Percentiles rank a stretch among this genome's conserved stretches.
Conservation (phyloP, 2,888 invertebrate species). For the Malachius bipustulatus region DNA sequence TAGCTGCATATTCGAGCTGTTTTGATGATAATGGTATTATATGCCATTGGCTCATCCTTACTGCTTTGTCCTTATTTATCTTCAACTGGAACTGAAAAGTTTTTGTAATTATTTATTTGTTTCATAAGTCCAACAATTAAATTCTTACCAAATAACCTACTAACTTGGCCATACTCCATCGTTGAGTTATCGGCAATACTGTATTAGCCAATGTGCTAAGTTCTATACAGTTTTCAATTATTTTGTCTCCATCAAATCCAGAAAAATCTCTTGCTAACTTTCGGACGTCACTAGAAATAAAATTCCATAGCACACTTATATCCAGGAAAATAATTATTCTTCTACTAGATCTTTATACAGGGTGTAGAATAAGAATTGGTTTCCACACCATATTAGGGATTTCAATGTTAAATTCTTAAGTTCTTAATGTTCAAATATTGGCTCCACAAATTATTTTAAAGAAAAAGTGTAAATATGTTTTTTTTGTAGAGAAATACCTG, state of each 20-base stretch:
- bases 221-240: slow-evolving; percentile 48
- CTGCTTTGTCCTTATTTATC: slow-evolving; percentile 44
- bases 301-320: too few relatives aligned
- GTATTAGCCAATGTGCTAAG: slow-evolving; percentile 45
- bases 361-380: too few relatives aligned
- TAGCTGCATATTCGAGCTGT: slow-evolving; percentile 49
- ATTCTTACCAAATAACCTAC: slow-evolving; percentile 41
- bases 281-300: slow-evolving; percentile 46
- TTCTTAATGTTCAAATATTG: too few relatives aligned
- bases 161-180: slow-evolving; percentile 50
- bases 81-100: slow-evolving; percentile 34
- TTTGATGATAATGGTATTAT: slow-evolving; percentile 41
- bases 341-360: too few relatives aligned
- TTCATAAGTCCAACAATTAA: slow-evolving; percentile 7
- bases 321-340: too few relatives aligned
- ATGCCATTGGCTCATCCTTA: slow-evolving; percentile 51
- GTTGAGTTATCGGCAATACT: slow-evolving; percentile 38
- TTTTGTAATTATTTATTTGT: slow-evolving; percentile 7
- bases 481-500: too few relatives aligned
- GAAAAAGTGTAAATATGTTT: too few relatives aligned
- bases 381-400: too few relatives aligned
- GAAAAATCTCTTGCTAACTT: slow-evolving; percentile 50
- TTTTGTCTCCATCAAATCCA: slow-evolving; percentile 40
- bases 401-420: too few relatives aligned
- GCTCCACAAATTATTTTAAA: too few relatives aligned